Evolutionary conservation across 2,888 invertebrate species (phyloP).

Genomic region (Cryptus armator): DNA sequence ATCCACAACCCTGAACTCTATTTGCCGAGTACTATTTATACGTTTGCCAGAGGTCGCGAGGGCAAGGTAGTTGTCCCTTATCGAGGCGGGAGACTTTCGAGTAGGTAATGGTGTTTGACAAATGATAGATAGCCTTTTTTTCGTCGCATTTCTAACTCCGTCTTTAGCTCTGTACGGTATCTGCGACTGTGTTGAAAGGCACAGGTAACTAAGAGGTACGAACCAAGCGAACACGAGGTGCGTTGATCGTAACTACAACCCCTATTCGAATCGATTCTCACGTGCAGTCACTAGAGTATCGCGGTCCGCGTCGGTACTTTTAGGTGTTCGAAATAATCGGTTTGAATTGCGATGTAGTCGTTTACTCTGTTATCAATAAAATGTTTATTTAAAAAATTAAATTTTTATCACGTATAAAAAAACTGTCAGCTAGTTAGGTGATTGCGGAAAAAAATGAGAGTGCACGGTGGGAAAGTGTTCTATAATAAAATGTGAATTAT

Average conservation of each 20-base stretch:
- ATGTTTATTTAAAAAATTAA: neutral
- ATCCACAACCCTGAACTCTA: neutral
- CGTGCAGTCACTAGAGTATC: constrained; percentile 13
- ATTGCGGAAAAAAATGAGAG: neutral
- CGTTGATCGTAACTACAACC: constrained; percentile 11
- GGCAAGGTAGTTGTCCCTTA: constrained; percentile 15
- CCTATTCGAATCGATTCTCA: constrained; percentile 9
- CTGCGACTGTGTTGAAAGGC: constrained; percentile 7
- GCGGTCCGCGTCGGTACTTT: neutral
- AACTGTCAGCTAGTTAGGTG: neutral
- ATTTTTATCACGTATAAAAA: neutral
- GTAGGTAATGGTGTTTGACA: constrained; percentile 15
- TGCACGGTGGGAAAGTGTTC: neutral
- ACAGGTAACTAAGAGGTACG: constrained; percentile 2
- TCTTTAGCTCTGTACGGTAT: neutral
- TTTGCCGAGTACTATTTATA: constrained; percentile 2
- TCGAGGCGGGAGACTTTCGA: neutral
- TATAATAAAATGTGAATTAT: neutral
- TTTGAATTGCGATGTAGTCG: neutral
- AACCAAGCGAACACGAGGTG: neutral
- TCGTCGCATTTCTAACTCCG: neutral
- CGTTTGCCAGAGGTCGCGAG: neutral
- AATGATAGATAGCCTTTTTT: constrained; percentile 11
- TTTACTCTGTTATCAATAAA: neutral
- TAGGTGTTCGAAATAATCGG: neutral